These are phyloP conservation scores for Ceyx erithaca DNA, from an alignment of 2,797 vertebrate species.

Conservation along the genomic window DNA sequence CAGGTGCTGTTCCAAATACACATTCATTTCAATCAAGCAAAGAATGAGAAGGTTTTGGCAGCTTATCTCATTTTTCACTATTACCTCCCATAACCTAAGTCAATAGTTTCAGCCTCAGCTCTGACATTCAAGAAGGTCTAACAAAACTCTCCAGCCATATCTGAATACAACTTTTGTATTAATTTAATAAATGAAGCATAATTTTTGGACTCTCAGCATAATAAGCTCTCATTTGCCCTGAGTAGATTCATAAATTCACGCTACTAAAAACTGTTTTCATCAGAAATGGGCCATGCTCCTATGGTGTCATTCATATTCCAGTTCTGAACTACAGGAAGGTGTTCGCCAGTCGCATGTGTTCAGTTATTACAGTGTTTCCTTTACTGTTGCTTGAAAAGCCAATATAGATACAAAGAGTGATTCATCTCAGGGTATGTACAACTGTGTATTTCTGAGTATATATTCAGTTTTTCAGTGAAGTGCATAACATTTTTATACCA, in stretches of 20 bases:
- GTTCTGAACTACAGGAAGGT: constrained; percentile 61
- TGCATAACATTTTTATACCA: constrained; percentile 38
- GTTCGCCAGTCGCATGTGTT: constrained; percentile 56
- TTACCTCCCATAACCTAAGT: neutral
- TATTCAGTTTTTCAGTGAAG: constrained; percentile 43
- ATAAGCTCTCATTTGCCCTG: constrained; percentile 75
- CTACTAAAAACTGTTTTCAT: constrained; percentile 77
- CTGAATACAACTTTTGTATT: constrained; percentile 60
- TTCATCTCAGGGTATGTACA: constrained; percentile 49
- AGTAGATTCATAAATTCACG: constrained; percentile 75
- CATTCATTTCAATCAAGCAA: constrained; percentile 46
- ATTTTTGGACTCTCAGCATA: constrained; percentile 72
- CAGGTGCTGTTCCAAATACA: constrained; percentile 52
- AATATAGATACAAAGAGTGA: neutral
- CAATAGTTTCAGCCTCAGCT: neutral
- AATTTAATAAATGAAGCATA: constrained; percentile 78
- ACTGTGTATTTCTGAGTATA: constrained; percentile 12
- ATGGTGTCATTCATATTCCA: constrained; percentile 63
- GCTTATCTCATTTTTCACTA: neutral
- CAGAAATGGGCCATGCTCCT: constrained; percentile 62
- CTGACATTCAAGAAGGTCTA: constrained; percentile 12
- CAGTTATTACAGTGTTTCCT: constrained; percentile 60
- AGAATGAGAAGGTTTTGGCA: constrained; percentile 41
- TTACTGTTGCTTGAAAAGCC: constrained; percentile 60
- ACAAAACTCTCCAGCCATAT: constrained; percentile 14